These are phyloP conservation scores for Aleiodes testaceus DNA, from an alignment of 2,888 invertebrate species.

Conservation along the genomic window DNA sequence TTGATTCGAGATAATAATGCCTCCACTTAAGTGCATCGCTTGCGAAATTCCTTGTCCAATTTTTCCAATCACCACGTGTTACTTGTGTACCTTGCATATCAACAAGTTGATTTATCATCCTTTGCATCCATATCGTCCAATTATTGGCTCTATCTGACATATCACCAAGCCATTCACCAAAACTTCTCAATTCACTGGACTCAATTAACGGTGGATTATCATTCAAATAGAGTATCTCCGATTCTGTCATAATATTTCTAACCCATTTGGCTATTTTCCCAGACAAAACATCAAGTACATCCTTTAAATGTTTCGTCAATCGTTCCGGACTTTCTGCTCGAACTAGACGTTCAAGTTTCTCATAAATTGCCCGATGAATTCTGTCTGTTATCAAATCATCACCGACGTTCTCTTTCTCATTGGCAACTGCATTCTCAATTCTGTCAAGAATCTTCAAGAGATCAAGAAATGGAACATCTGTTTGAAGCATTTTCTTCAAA, in stretches of 20 bases:
- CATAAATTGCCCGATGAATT: conserved; percentile 63
- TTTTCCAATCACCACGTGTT: conserved; percentile 52
- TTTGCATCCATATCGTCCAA: conserved; percentile 62
- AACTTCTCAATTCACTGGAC: conserved; percentile 59
- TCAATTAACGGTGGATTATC: conserved; percentile 57
- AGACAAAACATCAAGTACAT: conserved; percentile 57
- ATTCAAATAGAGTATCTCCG: conserved; percentile 54
- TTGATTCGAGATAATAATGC: conserved; percentile 57
- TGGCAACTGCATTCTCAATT: conserved; percentile 58
- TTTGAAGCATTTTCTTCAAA: conserved; percentile 45
- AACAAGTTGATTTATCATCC: conserved; percentile 53
- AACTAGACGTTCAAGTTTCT: conserved; percentile 56
- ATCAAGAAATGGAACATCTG: conserved; percentile 61
- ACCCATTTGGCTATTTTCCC: conserved; percentile 64
- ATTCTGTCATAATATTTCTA: conserved; percentile 53
- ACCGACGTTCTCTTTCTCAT: conserved; percentile 52
- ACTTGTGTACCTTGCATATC: conserved; percentile 50
- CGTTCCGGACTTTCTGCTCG: conserved; percentile 53
- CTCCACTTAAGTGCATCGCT: conserved; percentile 58
- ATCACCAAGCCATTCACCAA: conserved; percentile 58
- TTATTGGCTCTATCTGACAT: conserved; percentile 54
- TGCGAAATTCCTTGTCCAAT: conserved; percentile 54
- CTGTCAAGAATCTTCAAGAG: conserved; percentile 60
- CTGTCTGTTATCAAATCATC: conserved; percentile 57
- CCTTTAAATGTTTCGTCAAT: conserved; percentile 51